A percentile compares a stretch with the other conserved stretches of the same genome.
phyloP scores from a whole-genome alignment of 2,113 vertebrate species.

The Monarcha castaneiventris region DNA sequence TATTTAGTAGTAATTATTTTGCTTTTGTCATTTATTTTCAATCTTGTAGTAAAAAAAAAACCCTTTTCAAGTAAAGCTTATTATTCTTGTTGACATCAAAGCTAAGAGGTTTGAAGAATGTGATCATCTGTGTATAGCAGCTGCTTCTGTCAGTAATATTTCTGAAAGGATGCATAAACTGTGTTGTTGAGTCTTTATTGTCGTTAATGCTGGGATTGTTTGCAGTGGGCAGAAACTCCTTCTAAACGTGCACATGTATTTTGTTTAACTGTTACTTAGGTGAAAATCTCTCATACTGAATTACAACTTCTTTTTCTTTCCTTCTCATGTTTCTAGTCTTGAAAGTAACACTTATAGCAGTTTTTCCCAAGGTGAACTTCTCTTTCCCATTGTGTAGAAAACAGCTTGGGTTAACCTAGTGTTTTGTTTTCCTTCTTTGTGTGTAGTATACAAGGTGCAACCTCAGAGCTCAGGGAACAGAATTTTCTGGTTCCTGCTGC shows the following conservation, averaged over 20 bases:
- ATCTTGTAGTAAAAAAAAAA: background rate
- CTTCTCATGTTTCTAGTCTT: background rate
- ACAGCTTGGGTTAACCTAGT: background rate
- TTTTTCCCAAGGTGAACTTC: background rate
- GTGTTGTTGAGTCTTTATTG: background rate
- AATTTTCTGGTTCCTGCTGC: constrained; percentile 1
- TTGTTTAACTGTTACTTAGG: background rate
- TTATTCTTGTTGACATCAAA: constrained; percentile 33
- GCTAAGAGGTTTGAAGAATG: background rate
- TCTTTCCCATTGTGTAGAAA: background rate
- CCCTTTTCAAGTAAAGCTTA: background rate
- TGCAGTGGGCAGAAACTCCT: background rate
- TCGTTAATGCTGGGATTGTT: background rate
- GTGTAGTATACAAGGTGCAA: background rate
- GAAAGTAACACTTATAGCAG: background rate
- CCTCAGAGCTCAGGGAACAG: background rate
- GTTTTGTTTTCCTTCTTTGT: constrained; percentile 1
- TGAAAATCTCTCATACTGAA: background rate
- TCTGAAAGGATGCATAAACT: background rate
- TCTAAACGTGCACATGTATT: background rate
- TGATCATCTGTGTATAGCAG: background rate
- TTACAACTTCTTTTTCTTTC: background rate
- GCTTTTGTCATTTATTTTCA: constrained; percentile 15
- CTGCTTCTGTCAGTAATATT: background rate
- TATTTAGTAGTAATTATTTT: constrained; percentile 14